Conservation (phyloP, 2,797 vertebrate species). For the Podarcis lilfordi region DNA sequence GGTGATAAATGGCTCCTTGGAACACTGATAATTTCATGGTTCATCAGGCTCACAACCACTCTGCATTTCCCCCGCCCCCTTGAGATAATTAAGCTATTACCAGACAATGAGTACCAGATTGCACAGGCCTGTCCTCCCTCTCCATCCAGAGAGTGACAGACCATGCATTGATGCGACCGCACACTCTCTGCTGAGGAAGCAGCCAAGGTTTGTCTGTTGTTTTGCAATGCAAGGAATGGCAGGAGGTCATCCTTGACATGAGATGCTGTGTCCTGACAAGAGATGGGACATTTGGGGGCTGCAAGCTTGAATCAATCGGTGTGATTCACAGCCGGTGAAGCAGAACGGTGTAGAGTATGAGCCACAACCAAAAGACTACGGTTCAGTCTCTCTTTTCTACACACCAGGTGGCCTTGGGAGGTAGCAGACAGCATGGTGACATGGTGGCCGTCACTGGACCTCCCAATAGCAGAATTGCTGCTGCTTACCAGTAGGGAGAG, state of each 20-base stretch:
- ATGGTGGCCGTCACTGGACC: too few species aligned
- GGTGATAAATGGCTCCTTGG: slow-evolving; percentile 57
- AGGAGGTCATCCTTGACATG: slow-evolving; percentile 22
- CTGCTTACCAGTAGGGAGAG: too few species aligned
- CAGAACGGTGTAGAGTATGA: neutral
- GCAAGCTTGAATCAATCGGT: neutral
- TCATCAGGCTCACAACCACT: slow-evolving; percentile 54
- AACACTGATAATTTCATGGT: slow-evolving; percentile 71
- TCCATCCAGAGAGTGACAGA: slow-evolving; percentile 15
- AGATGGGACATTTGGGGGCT: neutral
- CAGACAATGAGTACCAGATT: slow-evolving; percentile 66
- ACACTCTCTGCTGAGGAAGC: neutral
- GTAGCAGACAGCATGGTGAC: too few species aligned
- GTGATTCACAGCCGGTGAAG: neutral
- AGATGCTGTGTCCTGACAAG: neutral
- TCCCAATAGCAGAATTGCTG: too few species aligned
- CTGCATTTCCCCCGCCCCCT: slow-evolving; percentile 44
- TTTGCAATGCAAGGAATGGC: neutral
- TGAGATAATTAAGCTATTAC: slow-evolving; percentile 70
- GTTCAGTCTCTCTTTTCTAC: neutral
- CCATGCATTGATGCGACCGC: slow-evolving; percentile 34
- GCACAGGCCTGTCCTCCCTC: slow-evolving; percentile 29
- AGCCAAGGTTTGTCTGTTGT: neutral
- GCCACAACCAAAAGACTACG: too few species aligned
- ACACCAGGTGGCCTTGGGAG: neutral